Evolutionary conservation across 1,140 invertebrate species (phyloP).

Genomic region (Elymnias hypermnestra): DNA sequence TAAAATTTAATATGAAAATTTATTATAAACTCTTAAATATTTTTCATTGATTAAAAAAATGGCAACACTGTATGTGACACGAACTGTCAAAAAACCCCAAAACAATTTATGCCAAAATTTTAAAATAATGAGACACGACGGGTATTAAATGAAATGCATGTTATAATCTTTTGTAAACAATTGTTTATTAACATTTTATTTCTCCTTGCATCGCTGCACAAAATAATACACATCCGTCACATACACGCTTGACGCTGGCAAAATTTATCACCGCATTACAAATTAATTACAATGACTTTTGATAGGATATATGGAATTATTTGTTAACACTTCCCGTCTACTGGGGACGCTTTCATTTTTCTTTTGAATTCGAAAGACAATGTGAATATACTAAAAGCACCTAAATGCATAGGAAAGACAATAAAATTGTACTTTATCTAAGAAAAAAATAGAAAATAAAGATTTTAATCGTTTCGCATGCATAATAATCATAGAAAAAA

Average conservation of each 20-base stretch:
- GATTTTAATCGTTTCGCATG: conserved; percentile 44
- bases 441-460: conserved; percentile 37
- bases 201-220: conserved; percentile 65
- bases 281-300: conserved; percentile 65
- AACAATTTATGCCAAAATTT: too few species aligned
- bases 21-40: too few species aligned
- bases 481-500: conserved; percentile 64
- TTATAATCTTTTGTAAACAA: conserved; percentile 75
- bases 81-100: too few species aligned
- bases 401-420: conserved; percentile 51
- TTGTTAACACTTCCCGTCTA: conserved; percentile 38
- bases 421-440: conserved; percentile 46
- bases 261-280: conserved; percentile 54
- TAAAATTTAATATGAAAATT: too few species aligned
- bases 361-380: conserved; percentile 59
- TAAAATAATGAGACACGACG: too few species aligned
- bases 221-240: conserved; percentile 65
- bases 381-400: conserved; percentile 71
- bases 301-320: conserved; percentile 65
- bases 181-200: conserved; percentile 76
- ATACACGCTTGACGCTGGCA: conserved; percentile 61
- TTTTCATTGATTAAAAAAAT: too few species aligned
- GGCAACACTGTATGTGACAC: too few species aligned
- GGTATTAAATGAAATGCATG: conserved; percentile 54
- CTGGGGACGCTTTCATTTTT: conserved; percentile 67